Base-by-base conservation (phyloP, 2,113 vertebrate species). In the Nyctereutes procyonoides region DNA sequence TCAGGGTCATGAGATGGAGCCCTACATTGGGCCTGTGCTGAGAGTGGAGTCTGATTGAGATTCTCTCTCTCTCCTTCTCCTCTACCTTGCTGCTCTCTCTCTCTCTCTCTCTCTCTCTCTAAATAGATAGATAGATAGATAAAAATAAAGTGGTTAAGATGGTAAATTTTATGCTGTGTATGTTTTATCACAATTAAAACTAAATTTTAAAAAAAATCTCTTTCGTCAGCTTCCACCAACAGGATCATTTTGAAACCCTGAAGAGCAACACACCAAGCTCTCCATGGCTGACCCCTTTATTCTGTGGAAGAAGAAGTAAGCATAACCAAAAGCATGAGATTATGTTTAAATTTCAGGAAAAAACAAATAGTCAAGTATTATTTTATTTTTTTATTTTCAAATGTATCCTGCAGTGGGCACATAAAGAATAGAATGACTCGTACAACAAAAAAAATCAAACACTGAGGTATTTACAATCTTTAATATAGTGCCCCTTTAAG, bases 401-500 rank as follows among this genome's bases (percentile, higher is more conserved):
- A 53, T 86, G 28, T 15, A 83, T 5, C 12, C 76, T 92, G 20
- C 35, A 83, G 16, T 77, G 17, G 6, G 15, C 38, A 93, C 93
- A 84, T 43, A 32, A 82, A 88, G 2, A 93, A 7, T 12, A n/a
- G 20, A 88, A 79, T 86, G n/a, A 63, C 16, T 77, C 16, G 0
- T 43, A 63, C 8, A 30, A 77, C 69, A 73, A 22, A 43, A 92
- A 96, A 63, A 67, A 94, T 62, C 3, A 89, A n/a, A 89, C 55
- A 69, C 2, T 26, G 51, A 86, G 38, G 38, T 76, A 90, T 95
- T 83, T 43, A 51, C 63, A 83, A 76, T 86, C 56, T 92, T 89
- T 86, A 94, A 74, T 67, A 82, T 56, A 85, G 11, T 69, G 63
- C 12, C 93, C 30, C 73, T 88, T 93, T 93, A 88, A 96, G 56